Base-by-base conservation (phyloP, 2,113 vertebrate species). In the Accipiter virgatus region DNA sequence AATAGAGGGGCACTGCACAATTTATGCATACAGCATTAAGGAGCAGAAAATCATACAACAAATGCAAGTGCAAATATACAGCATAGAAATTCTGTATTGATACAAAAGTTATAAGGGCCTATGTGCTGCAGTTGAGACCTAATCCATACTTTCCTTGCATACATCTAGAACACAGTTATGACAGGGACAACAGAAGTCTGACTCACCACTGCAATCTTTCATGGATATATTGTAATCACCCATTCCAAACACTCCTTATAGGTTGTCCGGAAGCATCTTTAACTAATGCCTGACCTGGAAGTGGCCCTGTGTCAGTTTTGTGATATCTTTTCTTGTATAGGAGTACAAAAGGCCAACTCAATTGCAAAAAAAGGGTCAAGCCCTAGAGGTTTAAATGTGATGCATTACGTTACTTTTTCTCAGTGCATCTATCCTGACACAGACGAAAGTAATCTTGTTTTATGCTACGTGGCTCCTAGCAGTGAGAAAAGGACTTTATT, bases 71-170 rank as follows among this genome's bases (percentile, higher is more conserved):
- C 3, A 87, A 68, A 56, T 21, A 42, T 10, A 50, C 19, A 62
- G 26, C 6, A 70, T 15, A 63, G n/a, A 74, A 58, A 58, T 50
- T 53, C 36, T 61, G 18, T 29, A 27, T 5, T 43, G 27, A 25
- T 59, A 43, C 3, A 70, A 11, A 68, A 23, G 1, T 23, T 42
- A 0, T 16, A 16, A 42, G 2, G 10, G 7, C 8, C 29, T 43
- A 32, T 53, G 36, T 58, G 43, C 22, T 80, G 23, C 27, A 53
- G 2, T 13, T 1, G 2, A 75, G 52, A 47, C 18, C 6, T 59
- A 7, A 29, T 40, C 26, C 4, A 2, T n/a, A 7, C 3, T 59
- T 42, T 56, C 9, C 18, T 66, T 56, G 7, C 2, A 1, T 7
- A 7, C 3, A 16, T 25, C 43, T 63, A 13, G 13, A 66, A 20